Evolutionary conservation across 2,113 vertebrate genomes (phyloP).

Genomic region (Bos taurus): ARS-UCD2.0 NC_037338.1:80197001-80197500

Average conservation of each 20-base stretch:
- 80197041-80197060: neutral
- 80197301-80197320: neutral
- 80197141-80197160: neutral
- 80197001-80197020: conserved; percentile 53
- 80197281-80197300: neutral
- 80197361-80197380: no score
- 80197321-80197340: neutral
- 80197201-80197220: neutral
- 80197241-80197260: neutral
- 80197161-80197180: neutral
- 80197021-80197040: neutral
- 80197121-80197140: neutral
- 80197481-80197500: rapidly evolving
- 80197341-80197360: neutral
- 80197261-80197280: neutral
- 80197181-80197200: neutral
- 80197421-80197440: neutral
- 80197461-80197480: rapidly evolving
- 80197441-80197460: neutral
- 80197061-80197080: neutral
- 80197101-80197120: neutral
- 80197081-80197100: neutral
- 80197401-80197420: neutral
- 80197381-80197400: neutral
- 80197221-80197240: neutral